Percentiles rank a stretch among this genome's conserved stretches.
phyloP scores from a whole-genome alignment of 2,797 vertebrate genomes.

The Galaxias olidus region DNA sequence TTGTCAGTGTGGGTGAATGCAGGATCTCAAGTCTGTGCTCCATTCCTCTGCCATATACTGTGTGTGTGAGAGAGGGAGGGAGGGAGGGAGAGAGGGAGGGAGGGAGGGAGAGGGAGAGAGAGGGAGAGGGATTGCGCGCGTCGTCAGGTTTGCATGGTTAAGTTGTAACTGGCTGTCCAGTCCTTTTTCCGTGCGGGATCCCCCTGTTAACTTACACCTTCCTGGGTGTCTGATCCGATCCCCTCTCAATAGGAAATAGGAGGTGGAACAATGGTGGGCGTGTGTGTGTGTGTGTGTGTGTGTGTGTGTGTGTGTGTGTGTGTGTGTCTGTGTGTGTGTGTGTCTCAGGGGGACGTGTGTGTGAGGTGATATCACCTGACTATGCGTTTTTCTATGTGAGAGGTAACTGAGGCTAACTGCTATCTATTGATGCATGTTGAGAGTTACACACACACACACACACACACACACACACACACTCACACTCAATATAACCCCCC shows the following conservation, averaged over 20 bases:
- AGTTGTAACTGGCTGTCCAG: constrained; percentile 42
- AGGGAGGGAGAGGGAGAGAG: not conserved
- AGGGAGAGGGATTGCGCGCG: constrained; percentile 13
- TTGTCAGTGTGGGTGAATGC: too few relatives aligned
- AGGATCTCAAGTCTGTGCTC: too few relatives aligned
- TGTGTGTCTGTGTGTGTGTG: constrained; percentile 10
- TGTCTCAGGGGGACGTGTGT: too few relatives aligned
- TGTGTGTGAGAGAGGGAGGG: constrained; percentile 39
- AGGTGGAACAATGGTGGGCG: too few relatives aligned
- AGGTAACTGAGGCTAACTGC: constrained; percentile 32
- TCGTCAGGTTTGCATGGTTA: constrained; percentile 38
- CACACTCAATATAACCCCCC: not conserved
- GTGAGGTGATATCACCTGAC: too few relatives aligned
- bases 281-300: constrained; percentile 6
- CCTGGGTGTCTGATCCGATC: constrained; percentile 36
- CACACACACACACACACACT: constrained; percentile 8
- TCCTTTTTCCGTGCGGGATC: constrained; percentile 47
- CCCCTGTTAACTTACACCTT: constrained; percentile 41
- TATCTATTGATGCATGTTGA: constrained; percentile 29
- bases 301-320: constrained; percentile 2
- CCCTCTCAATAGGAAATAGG: constrained; percentile 35
- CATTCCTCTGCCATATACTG: not conserved
- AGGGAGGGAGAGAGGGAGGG: constrained; percentile 16
- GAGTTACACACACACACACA: constrained; percentile 11
- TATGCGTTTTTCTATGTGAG: constrained; percentile 26